These are phyloP conservation scores for Lamproptera curius DNA, from an alignment of 2,888 invertebrate species.

Conservation along the genomic window DNA sequence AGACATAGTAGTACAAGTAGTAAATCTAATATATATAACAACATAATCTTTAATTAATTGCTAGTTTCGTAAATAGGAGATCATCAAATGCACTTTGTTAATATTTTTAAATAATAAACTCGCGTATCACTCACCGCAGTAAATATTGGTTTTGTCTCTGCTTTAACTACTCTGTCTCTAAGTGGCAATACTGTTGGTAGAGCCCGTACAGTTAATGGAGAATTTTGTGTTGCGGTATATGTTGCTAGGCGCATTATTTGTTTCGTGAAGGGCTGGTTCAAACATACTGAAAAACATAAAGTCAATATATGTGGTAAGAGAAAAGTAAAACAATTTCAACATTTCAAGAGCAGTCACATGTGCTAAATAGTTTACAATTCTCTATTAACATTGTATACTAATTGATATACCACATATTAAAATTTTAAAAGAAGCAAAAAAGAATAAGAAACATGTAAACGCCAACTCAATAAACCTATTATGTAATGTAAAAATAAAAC, in stretches of 20 bases:
- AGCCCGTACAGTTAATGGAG: slow-evolving; percentile 30
- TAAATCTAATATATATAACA: no score
- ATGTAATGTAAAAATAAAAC: slow-evolving; percentile 49
- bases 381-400: background rate
- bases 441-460: background rate
- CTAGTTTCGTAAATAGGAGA: no score
- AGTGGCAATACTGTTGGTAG: slow-evolving; percentile 37
- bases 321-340: background rate
- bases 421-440: background rate
- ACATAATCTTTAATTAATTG: no score
- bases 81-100: no score
- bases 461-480: slow-evolving; percentile 37
- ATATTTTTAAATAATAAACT: no score
- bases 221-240: slow-evolving; percentile 37
- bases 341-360: background rate
- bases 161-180: slow-evolving; percentile 34
- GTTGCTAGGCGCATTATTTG: slow-evolving; percentile 50
- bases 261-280: slow-evolving; percentile 43
- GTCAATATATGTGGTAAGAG: background rate
- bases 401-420: background rate
- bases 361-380: background rate
- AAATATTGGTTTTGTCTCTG: slow-evolving; percentile 46
- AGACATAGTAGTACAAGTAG: no score
- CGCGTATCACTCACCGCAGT: slow-evolving; percentile 59
- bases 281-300: slow-evolving; percentile 44